phyloP scores from a whole-genome alignment of 2,888 invertebrate genomes.

The Lithophane leautieri region DNA sequence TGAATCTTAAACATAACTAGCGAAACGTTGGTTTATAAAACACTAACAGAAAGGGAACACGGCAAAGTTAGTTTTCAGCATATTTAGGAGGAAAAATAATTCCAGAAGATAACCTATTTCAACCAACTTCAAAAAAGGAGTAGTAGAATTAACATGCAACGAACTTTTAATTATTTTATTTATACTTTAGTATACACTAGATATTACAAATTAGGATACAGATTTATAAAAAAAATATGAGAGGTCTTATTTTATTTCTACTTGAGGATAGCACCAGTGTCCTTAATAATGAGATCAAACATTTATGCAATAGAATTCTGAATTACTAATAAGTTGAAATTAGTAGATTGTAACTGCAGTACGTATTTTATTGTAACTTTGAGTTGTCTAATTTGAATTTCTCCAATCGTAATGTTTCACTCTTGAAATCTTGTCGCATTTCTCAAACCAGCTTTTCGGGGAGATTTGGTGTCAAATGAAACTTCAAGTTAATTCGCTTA shows the following conservation, averaged over 20 bases:
- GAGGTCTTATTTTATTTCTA: background rate
- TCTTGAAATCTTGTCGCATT: background rate
- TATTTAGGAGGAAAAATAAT: background rate
- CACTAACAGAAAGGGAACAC: background rate
- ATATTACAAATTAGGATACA: background rate
- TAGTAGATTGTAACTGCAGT: background rate
- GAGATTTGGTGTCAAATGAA: background rate
- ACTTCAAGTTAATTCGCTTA: background rate
- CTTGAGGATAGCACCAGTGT: background rate
- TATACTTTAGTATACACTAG: background rate
- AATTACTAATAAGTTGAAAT: background rate
- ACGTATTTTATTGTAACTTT: background rate
- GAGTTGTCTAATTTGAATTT: background rate
- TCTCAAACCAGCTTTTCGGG: background rate
- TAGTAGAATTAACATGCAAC: too few species aligned
- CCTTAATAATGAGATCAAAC: slow-evolving; percentile 6
- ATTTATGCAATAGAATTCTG: background rate
- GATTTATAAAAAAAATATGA: background rate
- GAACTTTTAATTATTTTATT: background rate
- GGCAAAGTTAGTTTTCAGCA: background rate
- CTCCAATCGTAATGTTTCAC: background rate
- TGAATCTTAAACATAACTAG: background rate
- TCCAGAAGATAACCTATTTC: background rate
- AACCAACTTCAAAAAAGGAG: background rate
- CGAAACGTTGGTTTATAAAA: background rate